Percentiles rank a stretch among this genome's conserved stretches.
Evolutionary conservation across 2,113 vertebrate genomes (phyloP).

Genomic region (Aptenodytes patagonicus): DNA sequence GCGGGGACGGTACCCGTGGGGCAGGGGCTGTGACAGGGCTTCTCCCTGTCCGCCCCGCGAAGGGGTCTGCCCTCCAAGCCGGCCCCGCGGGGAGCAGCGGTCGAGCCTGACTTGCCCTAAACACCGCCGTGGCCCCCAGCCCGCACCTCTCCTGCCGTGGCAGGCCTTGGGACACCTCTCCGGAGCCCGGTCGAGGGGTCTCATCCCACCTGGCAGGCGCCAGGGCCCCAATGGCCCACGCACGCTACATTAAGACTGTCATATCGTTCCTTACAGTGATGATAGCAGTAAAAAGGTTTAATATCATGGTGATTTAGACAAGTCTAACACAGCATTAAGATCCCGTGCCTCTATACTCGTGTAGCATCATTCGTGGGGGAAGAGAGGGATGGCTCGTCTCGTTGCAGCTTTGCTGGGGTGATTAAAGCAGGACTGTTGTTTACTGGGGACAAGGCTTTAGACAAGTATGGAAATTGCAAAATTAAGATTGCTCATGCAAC

Average conservation of each 20-base stretch:
- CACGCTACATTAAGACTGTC: accelerated
- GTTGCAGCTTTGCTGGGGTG: background rate
- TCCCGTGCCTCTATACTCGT: accelerated
- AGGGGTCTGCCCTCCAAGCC: no score
- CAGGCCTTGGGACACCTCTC: background rate
- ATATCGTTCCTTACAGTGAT: accelerated
- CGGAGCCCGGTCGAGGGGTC: no score
- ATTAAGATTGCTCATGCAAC: background rate
- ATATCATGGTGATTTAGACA: accelerated
- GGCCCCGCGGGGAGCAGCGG: no score
- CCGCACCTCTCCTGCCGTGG: background rate
- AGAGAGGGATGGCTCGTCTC: accelerated
- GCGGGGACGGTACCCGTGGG: background rate
- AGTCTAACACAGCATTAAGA: accelerated
- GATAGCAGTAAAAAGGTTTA: background rate
- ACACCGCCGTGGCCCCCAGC: background rate
- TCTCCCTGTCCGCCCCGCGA: background rate
- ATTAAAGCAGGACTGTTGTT: background rate
- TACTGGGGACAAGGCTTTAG: background rate
- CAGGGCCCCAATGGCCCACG: accelerated
- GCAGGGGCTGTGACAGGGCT: no score
- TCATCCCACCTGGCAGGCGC: background rate
- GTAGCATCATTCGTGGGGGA: accelerated
- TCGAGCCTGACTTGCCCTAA: background rate
- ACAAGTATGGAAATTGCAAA: background rate